These are phyloP conservation scores for Harpalus rufipes DNA, from an alignment of 2,888 invertebrate genomes.

Conservation along the genomic window DNA sequence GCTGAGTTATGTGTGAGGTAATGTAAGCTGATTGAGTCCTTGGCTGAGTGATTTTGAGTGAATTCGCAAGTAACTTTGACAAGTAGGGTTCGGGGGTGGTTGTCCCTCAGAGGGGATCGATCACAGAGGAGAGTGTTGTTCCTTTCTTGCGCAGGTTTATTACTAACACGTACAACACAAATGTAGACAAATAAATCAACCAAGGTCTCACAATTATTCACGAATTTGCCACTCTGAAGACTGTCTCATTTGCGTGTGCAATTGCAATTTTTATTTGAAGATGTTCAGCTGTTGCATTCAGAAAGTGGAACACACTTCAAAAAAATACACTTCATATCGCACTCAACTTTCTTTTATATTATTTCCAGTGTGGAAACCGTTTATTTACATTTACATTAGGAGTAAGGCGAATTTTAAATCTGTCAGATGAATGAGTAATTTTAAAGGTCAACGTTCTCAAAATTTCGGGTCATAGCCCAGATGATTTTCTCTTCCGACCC, in stretches of 20 bases:
- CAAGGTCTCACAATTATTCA: conserved; percentile 13
- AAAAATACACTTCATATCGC: conserved; percentile 40
- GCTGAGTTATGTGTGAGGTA: neutral
- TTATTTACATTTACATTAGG: conserved; percentile 41
- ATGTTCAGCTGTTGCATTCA: conserved; percentile 55
- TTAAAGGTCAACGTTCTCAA: conserved; percentile 52
- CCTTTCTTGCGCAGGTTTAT: conserved; percentile 56
- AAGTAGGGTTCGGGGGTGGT: conserved; percentile 47
- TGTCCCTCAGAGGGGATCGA: conserved; percentile 62
- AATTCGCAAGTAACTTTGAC: conserved; percentile 55
- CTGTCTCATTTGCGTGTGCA: conserved; percentile 20
- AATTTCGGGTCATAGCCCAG: conserved; percentile 64
- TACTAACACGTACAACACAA: conserved; percentile 45
- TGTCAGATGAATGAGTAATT: conserved; percentile 54
- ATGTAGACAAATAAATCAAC: conserved; percentile 22
- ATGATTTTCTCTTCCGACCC: conserved; percentile 60
- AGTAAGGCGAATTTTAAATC: conserved; percentile 28
- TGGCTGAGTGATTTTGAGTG: conserved; percentile 47
- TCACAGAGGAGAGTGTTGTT: conserved; percentile 53
- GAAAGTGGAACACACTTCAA: conserved; percentile 52
- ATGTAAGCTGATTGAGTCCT: conserved; percentile 4
- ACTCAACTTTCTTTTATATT: conserved; percentile 47
- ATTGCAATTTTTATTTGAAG: conserved; percentile 40
- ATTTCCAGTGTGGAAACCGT: conserved; percentile 15
- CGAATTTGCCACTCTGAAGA: conserved; percentile 8